Conservation (phyloP, 2,113 vertebrate species). For the Platysteira castanea region DNA sequence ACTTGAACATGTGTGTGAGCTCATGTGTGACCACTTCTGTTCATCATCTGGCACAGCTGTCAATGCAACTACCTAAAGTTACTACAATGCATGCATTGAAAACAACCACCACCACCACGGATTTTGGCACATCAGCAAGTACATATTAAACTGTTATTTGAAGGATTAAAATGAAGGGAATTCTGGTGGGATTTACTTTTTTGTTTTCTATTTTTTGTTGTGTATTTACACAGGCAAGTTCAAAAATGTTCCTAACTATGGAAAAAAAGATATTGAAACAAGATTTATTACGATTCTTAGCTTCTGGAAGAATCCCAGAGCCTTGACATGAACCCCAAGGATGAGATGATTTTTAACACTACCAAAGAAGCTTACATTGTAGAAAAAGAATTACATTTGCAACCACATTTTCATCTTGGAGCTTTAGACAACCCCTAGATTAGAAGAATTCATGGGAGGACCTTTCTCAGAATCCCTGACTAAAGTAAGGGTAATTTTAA, state of each 20-base stretch:
- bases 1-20: neutral
- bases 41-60: neutral
- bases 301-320: neutral
- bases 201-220: neutral
- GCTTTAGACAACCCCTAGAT: neutral
- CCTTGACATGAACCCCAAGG: neutral
- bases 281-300: neutral
- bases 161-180: neutral
- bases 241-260: neutral
- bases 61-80: neutral
- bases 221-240: neutral
- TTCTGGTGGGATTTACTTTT: neutral
- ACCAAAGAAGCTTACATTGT: neutral
- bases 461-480: neutral
- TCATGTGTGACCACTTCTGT: neutral
- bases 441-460: neutral
- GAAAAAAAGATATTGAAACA: neutral
- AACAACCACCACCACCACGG: fast-evolving
- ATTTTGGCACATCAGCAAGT: neutral
- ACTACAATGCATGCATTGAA: neutral
- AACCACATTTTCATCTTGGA: neutral
- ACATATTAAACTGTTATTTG: neutral
- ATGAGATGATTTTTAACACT: neutral
- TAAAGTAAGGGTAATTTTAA: neutral
- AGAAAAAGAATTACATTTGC: neutral